These are phyloP conservation scores for Bombus pascuorum DNA, from an alignment of 1,140 invertebrate species.

Conservation along the genomic window DNA sequence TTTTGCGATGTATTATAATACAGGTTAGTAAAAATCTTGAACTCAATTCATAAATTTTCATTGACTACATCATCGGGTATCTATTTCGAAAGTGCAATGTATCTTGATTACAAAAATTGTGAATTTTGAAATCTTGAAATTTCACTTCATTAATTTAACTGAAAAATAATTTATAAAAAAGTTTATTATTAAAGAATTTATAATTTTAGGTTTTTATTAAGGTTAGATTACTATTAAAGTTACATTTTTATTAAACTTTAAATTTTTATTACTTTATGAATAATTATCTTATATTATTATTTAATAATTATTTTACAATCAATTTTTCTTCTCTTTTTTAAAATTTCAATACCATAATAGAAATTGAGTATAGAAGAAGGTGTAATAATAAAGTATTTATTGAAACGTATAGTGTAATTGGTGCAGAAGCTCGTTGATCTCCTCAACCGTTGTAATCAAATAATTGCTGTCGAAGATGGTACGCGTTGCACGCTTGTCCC, in stretches of 20 bases:
- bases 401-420: conserved; percentile 12
- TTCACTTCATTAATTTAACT: neutral
- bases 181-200: no score
- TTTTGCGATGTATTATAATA: neutral
- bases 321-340: no score
- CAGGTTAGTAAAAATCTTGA: conserved; percentile 22
- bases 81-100: neutral
- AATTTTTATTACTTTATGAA: neutral
- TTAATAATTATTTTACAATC: neutral
- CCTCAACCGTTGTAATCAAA: neutral
- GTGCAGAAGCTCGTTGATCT: conserved; percentile 24
- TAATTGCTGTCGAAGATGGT: conserved; percentile 33
- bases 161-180: neutral
- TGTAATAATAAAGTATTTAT: conserved; percentile 7
- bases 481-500: conserved; percentile 18
- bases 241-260: neutral
- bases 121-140: neutral
- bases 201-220: neutral
- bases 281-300: no score
- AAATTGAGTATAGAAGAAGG: neutral
- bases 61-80: neutral
- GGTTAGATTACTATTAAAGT: neutral
- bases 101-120: neutral
- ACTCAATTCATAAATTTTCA: neutral
- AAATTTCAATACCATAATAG: neutral